Conservation (phyloP, 2,113 vertebrate species). For the Poeciliopsis occidentalis region DNA sequence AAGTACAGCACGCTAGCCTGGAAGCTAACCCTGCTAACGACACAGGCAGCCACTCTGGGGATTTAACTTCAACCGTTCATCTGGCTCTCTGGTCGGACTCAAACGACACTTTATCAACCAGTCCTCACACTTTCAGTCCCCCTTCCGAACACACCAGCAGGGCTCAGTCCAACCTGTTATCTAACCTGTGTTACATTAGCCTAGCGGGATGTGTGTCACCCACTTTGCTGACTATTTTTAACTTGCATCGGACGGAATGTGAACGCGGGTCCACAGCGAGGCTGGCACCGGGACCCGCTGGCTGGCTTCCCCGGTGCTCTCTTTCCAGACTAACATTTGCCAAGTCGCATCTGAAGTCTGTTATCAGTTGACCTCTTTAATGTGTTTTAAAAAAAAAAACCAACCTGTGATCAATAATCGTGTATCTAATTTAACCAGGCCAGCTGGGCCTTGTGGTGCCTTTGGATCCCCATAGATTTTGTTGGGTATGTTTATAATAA, state of each 20-base stretch:
- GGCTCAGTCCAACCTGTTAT: slow-evolving; percentile 21
- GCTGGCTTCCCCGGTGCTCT: slow-evolving; percentile 24
- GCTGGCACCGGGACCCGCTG: slow-evolving; percentile 35
- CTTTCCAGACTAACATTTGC: slow-evolving; percentile 17
- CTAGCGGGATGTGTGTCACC: slow-evolving; percentile 73
- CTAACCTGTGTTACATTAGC: slow-evolving; percentile 62
- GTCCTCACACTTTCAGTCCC: not conserved
- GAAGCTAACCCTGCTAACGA: slow-evolving; percentile 67
- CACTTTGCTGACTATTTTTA: slow-evolving; percentile 79
- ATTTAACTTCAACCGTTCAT: slow-evolving; percentile 7
- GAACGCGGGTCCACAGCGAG: slow-evolving; percentile 34
- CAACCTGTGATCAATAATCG: not conserved
- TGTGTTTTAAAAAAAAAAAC: not conserved
- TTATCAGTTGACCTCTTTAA: slow-evolving; percentile 8
- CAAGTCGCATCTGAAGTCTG: slow-evolving; percentile 36
- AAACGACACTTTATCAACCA: not conserved
- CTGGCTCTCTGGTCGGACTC: not conserved
- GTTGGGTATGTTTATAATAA: too few species aligned
- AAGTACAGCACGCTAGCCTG: slow-evolving; percentile 49
- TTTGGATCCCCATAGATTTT: too few species aligned
- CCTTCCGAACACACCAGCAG: not conserved
- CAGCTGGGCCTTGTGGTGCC: too few species aligned
- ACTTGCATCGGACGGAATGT: slow-evolving; percentile 68
- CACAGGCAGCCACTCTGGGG: slow-evolving; percentile 25
- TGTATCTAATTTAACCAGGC: not conserved